phyloP scores from a whole-genome alignment of 2,113 vertebrate species.

The Panurus biarmicus region DNA sequence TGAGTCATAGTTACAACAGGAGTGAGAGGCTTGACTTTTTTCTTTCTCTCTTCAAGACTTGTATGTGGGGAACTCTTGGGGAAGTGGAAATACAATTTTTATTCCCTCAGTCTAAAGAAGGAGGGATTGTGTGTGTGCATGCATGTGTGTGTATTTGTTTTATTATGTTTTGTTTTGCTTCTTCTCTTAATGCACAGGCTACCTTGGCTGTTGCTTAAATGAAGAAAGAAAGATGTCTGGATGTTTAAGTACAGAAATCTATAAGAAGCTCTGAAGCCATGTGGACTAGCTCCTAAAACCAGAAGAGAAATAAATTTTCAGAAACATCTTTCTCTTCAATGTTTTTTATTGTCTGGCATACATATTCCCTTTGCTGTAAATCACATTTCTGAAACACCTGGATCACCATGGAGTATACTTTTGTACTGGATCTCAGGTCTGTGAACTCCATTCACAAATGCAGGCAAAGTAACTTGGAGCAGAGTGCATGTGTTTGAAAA shows the following conservation, averaged over 20 bases:
- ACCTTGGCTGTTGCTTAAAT: not conserved
- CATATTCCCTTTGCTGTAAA: not conserved
- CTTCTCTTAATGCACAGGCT: not conserved
- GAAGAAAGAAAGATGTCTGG: not conserved
- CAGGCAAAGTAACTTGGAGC: not conserved
- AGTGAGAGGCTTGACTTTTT: not conserved
- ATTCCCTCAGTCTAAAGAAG: not conserved
- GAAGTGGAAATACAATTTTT: not conserved
- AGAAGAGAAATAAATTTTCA: not conserved
- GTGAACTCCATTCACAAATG: not conserved
- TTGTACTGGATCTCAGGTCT: not conserved
- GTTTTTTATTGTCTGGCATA: not conserved
- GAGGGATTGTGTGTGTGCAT: not conserved
- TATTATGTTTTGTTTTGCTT: not conserved
- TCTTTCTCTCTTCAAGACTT: not conserved
- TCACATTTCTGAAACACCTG: not conserved
- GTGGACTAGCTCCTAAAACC: not conserved
- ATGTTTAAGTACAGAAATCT: not conserved
- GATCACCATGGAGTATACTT: not conserved
- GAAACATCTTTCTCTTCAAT: not conserved
- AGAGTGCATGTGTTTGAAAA: not conserved
- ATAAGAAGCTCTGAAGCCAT: not conserved
- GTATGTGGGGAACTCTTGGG: not conserved
- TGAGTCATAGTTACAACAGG: not conserved
- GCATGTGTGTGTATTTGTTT: not conserved